phyloP scores from a whole-genome alignment of 2,113 vertebrate species.

The Xyliphius kryptos region DNA sequence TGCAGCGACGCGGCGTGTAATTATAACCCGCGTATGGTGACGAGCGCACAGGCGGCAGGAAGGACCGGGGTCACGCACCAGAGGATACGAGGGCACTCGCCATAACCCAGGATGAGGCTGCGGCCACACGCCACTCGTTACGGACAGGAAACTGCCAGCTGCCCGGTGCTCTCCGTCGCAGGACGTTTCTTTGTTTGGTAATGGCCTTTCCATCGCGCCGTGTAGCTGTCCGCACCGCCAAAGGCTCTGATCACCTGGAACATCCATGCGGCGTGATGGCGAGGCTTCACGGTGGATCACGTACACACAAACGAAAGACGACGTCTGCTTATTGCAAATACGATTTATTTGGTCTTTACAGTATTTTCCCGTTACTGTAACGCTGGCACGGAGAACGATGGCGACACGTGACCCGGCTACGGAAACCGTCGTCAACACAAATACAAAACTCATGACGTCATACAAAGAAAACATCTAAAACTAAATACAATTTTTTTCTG shows the following conservation, averaged over 20 bases:
- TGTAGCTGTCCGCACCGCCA: no score
- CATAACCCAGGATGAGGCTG: conserved; percentile 34
- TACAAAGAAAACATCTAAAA: conserved; percentile 14
- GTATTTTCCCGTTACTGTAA: conserved; percentile 11
- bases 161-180: no score
- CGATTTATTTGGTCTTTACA: conserved; percentile 42
- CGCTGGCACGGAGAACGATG: conserved; percentile 21
- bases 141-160: no score
- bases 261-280: no score
- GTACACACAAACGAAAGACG: not conserved
- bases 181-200: no score
- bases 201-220: no score
- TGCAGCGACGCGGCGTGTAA: no score
- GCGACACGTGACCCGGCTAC: conserved; percentile 22
- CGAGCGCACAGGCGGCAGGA: not conserved
- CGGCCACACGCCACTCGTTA: no score
- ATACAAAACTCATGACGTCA: not conserved
- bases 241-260: no score
- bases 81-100: conserved; percentile 38
- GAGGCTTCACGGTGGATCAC: no score
- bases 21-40: no score
- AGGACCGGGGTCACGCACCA: not conserved
- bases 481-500: not conserved
- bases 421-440: conserved; percentile 7
- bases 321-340: conserved; percentile 27